Conservation (phyloP, 2,113 vertebrate genomes). For the Crotalus tigris region DNA sequence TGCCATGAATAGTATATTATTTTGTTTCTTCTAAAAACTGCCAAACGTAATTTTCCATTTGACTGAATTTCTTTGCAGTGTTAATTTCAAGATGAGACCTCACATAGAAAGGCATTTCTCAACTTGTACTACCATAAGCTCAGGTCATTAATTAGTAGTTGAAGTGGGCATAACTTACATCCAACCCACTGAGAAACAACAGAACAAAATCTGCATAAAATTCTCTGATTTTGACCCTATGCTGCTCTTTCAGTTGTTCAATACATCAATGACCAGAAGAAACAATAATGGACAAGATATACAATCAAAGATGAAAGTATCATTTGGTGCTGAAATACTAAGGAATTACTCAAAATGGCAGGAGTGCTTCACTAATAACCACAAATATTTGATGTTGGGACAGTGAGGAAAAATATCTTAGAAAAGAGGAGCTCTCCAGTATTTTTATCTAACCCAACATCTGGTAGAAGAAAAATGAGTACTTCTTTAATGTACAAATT, state of each 20-base stretch:
- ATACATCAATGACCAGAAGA: not conserved
- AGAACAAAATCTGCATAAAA: constrained; percentile 11
- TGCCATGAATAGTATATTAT: not conserved
- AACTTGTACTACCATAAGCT: not conserved
- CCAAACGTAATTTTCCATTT: not conserved
- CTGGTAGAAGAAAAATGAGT: not conserved
- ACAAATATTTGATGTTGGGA: not conserved
- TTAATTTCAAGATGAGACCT: not conserved
- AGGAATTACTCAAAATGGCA: not conserved
- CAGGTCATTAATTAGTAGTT: not conserved
- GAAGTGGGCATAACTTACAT: not conserved
- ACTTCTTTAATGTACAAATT: not conserved
- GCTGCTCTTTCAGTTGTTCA: not conserved
- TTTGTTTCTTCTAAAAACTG: not conserved
- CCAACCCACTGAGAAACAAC: constrained; percentile 23
- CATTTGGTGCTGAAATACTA: not conserved
- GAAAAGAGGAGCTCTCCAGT: not conserved
- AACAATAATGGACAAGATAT: not conserved
- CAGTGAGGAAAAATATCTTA: not conserved
- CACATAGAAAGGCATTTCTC: not conserved
- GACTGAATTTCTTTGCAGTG: constrained; percentile 11
- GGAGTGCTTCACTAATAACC: not conserved
- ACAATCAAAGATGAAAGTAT: no score
- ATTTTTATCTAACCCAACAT: not conserved
- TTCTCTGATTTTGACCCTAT: not conserved